Base-by-base conservation (phyloP, 2,113 vertebrate species). In the Penelope pileata region DNA sequence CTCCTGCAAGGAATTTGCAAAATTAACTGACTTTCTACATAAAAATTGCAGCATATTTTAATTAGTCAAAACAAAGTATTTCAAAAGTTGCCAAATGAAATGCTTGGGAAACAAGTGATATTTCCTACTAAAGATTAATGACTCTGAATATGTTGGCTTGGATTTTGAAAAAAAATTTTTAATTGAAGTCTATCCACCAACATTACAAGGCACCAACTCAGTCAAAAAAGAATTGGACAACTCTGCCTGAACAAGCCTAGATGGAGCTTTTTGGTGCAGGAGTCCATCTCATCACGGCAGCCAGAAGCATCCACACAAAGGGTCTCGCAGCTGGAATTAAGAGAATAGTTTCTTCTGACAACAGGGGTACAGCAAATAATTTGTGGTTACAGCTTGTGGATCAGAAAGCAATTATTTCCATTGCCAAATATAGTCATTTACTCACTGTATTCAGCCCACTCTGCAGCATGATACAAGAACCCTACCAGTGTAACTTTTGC, bases 361-460 rank as follows among this genome's bases (percentile, higher is more conserved):
- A 73, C 16, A 72, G 48, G 43, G 22, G 47, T 72, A 18, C 70
- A 66, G 40, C 59, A 86, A 82, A 85, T 43, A 59, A 86, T 89
- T 80, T 80, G 63, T 60, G 21, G 56, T 77, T 64, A 42, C 68
- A 75, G 8, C 75, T 58, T 7, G 1, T 3, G 1, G 77, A 78
- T 34, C 53, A 38, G 42, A 64, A 94, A 86, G 64, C 48, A 68
- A 81, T 86, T 75, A 60, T 77, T 87, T 76, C 76, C 40, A 16
- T 47, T 66, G 38, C 63, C 47, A 60, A 84, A 38, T 24, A 34
- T 2, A 62, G 42, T 38, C 27, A 36, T 74, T 60, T 38, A 10
- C 53, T 47, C 22, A 6, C 80, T 26, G 34, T 3, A 64, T 36
- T 72, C 77, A 66, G 36, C 36, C 67, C 30, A 9, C 7, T 6